phyloP scores from a whole-genome alignment of 2,888 invertebrate species.

The Lithosia quadra region DNA sequence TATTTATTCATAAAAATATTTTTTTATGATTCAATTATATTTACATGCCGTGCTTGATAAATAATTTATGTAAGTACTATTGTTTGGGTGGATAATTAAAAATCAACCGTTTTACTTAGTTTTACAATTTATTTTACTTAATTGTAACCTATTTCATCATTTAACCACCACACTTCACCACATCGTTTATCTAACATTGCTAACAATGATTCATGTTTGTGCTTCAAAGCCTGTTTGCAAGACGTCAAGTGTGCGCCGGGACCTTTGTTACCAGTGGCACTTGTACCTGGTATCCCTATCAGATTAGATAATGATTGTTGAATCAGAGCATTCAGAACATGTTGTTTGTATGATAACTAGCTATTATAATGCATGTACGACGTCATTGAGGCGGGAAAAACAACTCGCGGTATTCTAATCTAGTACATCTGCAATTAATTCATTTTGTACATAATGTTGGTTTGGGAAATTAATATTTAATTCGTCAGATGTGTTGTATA shows the following conservation, averaged over 20 bases:
- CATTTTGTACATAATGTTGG: background rate
- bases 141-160: background rate
- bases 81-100: no score
- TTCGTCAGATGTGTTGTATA: background rate
- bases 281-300: conserved; percentile 8
- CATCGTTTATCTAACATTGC: no score
- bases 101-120: no score
- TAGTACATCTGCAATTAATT: background rate
- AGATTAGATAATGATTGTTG: conserved; percentile 19
- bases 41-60: no score
- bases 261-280: background rate
- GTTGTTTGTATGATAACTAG: background rate
- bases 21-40: no score
- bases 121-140: no score
- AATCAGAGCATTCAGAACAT: background rate
- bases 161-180: no score
- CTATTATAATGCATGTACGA: background rate
- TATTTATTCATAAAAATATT: no score
- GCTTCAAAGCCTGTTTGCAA: background rate
- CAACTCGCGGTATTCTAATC: background rate
- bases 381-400: background rate
- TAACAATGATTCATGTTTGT: conserved; percentile 4
- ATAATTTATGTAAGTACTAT: no score
- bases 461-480: background rate
- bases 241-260: background rate